Conservation (phyloP, 2,888 invertebrate species). For the Sarcophaga variegata region DNA sequence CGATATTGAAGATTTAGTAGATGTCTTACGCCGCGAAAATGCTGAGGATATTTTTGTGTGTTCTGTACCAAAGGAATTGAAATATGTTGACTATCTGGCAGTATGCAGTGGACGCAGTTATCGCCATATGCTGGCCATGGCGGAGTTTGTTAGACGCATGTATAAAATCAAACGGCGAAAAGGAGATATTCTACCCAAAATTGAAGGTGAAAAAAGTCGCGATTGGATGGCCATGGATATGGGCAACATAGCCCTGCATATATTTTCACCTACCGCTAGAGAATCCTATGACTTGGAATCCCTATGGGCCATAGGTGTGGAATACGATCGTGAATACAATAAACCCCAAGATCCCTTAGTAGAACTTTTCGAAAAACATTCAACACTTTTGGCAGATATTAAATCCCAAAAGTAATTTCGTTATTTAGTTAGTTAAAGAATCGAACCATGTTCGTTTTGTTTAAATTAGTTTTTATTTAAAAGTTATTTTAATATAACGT, state of each 20-base stretch:
- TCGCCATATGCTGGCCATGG: constrained; percentile 88
- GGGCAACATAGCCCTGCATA: constrained; percentile 95
- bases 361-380: constrained; percentile 87
- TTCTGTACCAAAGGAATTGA: constrained; percentile 87
- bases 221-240: constrained; percentile 96
- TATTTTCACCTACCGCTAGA: constrained; percentile 89
- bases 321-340: constrained; percentile 88
- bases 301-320: constrained; percentile 93
- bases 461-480: constrained; percentile 2
- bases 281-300: constrained; percentile 92
- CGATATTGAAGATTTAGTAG: constrained; percentile 93
- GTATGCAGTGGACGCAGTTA: constrained; percentile 89
- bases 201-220: constrained; percentile 89
- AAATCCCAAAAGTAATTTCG: constrained; percentile 62
- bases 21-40: constrained; percentile 89
- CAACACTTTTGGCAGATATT: constrained; percentile 82
- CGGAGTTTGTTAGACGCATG: constrained; percentile 88
- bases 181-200: constrained; percentile 86
- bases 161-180: constrained; percentile 87
- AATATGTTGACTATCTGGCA: constrained; percentile 93
- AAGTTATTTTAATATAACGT: not conserved
- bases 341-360: constrained; percentile 84
- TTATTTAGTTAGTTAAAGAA: not conserved
- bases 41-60: constrained; percentile 91
- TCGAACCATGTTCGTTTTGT: not conserved